These are phyloP conservation scores for Xestia sexstrigata DNA, from an alignment of 2,888 invertebrate genomes.

Conservation along the genomic window DNA sequence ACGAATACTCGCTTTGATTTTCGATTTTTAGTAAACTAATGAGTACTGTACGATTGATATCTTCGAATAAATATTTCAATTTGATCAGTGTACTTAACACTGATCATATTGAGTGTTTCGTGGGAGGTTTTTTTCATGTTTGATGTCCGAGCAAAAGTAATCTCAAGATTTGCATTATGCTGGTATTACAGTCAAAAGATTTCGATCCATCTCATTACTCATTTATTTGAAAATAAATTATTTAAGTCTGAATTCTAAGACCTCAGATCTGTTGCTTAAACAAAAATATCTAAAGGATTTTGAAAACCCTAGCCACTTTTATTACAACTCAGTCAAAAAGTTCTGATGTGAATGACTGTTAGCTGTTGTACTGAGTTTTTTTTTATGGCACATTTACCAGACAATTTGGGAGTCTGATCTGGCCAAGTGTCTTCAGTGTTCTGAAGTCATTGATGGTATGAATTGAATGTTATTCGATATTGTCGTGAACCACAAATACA, in stretches of 20 bases:
- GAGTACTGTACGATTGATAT: constrained; percentile 50
- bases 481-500: neutral
- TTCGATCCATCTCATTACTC: neutral
- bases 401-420: neutral
- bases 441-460: neutral
- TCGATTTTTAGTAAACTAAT: constrained; percentile 62
- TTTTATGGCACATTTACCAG: neutral
- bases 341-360: neutral
- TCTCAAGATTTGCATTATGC: neutral
- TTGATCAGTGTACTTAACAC: constrained; percentile 34
- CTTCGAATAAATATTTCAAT: constrained; percentile 53
- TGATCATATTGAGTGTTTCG: constrained; percentile 24
- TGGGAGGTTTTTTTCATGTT: constrained; percentile 15
- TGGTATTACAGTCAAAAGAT: neutral
- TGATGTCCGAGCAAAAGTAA: neutral
- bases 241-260: neutral
- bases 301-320: neutral
- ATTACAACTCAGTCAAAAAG: neutral
- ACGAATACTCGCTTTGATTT: constrained; percentile 67
- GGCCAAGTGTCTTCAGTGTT: neutral
- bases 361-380: neutral
- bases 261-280: neutral
- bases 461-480: neutral
- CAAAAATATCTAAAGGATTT: neutral
- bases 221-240: neutral